Percentiles rank a stretch among this genome's conserved stretches.
Evolutionary conservation across 2,888 invertebrate species (phyloP).

Genomic region (Amblyjoppa fuscipennis): DNA sequence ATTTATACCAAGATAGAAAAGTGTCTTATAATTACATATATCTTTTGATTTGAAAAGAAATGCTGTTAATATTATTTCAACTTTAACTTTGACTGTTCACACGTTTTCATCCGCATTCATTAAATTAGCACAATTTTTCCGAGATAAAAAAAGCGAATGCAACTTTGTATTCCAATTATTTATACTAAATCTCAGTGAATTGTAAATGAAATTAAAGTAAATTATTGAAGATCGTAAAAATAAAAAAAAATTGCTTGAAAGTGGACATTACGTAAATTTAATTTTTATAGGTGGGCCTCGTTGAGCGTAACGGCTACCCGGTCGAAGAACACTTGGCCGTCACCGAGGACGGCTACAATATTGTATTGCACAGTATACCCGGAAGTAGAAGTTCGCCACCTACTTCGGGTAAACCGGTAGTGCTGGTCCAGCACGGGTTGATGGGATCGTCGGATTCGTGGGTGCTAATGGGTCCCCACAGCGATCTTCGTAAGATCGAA

Average conservation of each 20-base stretch:
- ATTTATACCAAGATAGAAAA: no score
- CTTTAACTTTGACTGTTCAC: background rate
- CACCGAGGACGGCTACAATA: conserved; percentile 77
- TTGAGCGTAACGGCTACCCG: conserved; percentile 73
- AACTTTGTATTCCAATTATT: no score
- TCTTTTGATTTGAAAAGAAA: no score
- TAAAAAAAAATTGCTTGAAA: background rate
- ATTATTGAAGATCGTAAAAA: background rate
- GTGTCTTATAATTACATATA: no score
- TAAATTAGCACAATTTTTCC: no score
- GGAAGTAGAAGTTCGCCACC: conserved; percentile 70
- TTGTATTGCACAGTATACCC: conserved; percentile 76
- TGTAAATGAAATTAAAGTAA: no score
- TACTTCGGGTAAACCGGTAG: conserved; percentile 70
- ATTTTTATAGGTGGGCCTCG: conserved; percentile 70
- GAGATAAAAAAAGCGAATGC: no score
- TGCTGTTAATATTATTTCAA: background rate
- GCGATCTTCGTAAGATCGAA: conserved; percentile 76
- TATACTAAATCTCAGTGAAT: no score
- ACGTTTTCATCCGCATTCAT: no score
- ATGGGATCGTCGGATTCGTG: conserved; percentile 77
- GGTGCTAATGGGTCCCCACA: conserved; percentile 75
- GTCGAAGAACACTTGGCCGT: conserved; percentile 76
- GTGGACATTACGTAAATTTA: background rate
- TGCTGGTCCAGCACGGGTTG: conserved; percentile 77